Evolutionary conservation across 2,888 invertebrate species (phyloP), one percentile per base, ranked within the genome.

Genomic region (Athalia rosae): DNA sequence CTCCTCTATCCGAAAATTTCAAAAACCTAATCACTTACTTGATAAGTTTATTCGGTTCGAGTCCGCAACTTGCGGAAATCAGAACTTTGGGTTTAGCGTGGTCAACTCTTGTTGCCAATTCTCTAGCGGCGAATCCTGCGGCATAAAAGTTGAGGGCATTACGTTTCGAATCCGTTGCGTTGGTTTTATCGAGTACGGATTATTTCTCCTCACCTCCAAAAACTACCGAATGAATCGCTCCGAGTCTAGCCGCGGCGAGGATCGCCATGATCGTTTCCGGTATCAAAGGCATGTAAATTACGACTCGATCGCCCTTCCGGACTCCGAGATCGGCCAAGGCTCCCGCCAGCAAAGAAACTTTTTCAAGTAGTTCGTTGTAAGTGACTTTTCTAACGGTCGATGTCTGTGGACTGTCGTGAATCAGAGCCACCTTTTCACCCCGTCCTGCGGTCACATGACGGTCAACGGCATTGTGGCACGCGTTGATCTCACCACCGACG

Each of bases 241-340:
- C 98, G 8, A 98, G 91, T 64, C 98, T 92, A 56, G 95, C 96
- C 2, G 95, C 95, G 0, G 98, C 98, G 84, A 98, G 89, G 95
- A 98, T 98, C 0, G 97, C 94, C 74, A 97, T 92, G 64, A 98
- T 93, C 0, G 97, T 95, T 90, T 98, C 97, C 0, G 98, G 98
- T 67, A 98, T 95, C 78, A 98, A 92, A 0, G 98, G 98, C 98
- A 98, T 98, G 89, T 98, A 98, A 85, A 98, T 96, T 2, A 98
- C 92, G 0, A 98, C 96, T 0, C 95, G 91, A 85, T 97, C 97
- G 0, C 98, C 98, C 84, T 94, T 93, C 15, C 91, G 90, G 2
- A 98, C 97, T 0, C 98, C 98, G 76, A 95, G 90, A 4, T 93
- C 92, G 0, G 93, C 91, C 83, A 98, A 90, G 56, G 95, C 95